These are phyloP conservation scores for Medauroidea extradentata DNA, from an alignment of 1,140 invertebrate genomes.

Conservation along the genomic window DNA sequence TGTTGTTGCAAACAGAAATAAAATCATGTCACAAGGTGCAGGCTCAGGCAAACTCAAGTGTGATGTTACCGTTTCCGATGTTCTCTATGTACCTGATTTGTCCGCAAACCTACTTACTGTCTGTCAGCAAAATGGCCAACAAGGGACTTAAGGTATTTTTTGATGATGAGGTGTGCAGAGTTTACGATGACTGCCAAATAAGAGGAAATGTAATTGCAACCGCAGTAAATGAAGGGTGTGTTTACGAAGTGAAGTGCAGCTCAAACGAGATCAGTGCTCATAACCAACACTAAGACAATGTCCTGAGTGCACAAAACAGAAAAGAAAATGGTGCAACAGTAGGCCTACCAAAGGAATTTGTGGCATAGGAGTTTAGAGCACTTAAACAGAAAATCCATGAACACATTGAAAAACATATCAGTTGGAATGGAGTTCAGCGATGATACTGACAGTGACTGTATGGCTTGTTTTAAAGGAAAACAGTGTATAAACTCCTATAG, in stretches of 20 bases:
- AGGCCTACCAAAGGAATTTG: neutral
- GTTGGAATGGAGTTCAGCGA: constrained; percentile 11
- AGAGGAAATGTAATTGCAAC: neutral
- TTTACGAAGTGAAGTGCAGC: neutral
- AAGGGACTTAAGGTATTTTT: no score
- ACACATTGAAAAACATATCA: neutral
- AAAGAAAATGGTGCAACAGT: constrained; percentile 1
- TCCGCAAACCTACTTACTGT: neutral
- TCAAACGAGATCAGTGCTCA: neutral
- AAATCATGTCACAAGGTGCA: neutral
- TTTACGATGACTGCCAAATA: neutral
- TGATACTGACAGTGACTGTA: constrained; percentile 19
- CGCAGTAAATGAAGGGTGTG: neutral
- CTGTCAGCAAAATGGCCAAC: no score
- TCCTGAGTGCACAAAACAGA: neutral
- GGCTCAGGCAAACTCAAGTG: neutral
- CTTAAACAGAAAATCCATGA: constrained; percentile 11
- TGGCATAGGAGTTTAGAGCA: constrained; percentile 18
- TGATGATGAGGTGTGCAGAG: neutral
- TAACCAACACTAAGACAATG: neutral
- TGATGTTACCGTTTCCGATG: neutral
- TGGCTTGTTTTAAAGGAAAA: constrained; percentile 31
- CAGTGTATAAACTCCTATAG: constrained; percentile 22
- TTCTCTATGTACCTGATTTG: neutral
- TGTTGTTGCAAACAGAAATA: neutral